These are phyloP conservation scores for Ciconia boyciana DNA, from an alignment of 2,113 vertebrate genomes.

Conservation along the genomic window DNA sequence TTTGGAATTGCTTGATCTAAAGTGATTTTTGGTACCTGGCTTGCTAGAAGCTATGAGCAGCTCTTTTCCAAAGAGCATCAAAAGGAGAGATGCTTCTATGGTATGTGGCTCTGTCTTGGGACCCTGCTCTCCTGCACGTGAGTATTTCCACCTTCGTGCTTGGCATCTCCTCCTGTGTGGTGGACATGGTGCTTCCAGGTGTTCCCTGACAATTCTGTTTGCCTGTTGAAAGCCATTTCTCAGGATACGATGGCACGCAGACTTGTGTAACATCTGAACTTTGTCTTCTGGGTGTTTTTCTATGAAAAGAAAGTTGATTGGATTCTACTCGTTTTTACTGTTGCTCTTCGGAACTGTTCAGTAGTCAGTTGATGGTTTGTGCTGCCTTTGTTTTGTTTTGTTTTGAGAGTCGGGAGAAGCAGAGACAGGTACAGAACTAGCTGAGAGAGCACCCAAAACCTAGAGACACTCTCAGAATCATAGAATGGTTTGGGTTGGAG, in stretches of 20 bases:
- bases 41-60: not conserved
- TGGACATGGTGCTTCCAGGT: not conserved
- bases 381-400: not conserved
- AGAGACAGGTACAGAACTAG: not conserved
- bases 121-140: accelerated
- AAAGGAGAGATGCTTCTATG: not conserved
- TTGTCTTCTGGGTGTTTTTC: not conserved
- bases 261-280: too few relatives aligned
- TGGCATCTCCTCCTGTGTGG: too few relatives aligned
- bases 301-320: not conserved
- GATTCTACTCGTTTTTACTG: not conserved
- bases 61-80: not conserved
- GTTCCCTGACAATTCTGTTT: not conserved
- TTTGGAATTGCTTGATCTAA: not conserved
- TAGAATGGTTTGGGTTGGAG: not conserved
- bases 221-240: not conserved
- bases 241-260: accelerated
- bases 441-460: not conserved
- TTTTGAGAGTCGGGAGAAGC: not conserved
- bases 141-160: not conserved
- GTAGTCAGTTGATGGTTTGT: not conserved
- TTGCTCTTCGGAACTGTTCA: not conserved
- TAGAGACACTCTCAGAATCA: not conserved
- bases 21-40: not conserved
- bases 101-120: accelerated